Base-by-base conservation (phyloP, 2,888 invertebrate species). In the Sinohyriopsis cumingii region DNA sequence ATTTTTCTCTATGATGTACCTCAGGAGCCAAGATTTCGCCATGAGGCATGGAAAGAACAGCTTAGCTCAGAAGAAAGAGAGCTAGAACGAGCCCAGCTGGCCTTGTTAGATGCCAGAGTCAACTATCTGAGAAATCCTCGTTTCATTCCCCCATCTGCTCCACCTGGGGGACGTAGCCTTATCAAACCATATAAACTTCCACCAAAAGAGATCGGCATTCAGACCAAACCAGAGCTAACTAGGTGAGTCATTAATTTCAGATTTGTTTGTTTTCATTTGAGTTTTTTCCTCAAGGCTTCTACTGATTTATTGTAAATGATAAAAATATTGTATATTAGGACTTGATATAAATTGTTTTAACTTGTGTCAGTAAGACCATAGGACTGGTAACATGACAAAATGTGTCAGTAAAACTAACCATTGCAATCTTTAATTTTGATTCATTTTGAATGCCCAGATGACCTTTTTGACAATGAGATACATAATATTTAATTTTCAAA, bases 121-220 rank as follows among this genome's bases (percentile, higher is more conserved):
- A 86, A 88, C 75, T 89, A 82, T 73, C 72, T 84, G 45, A 81
- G 84, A 15, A 89, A 89, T 75, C 88, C 88, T 20, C 82, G 89
- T 55, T 81, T 76, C 75, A 72, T 85, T 18, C 83, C 87, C 9
- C 84, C 86, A 3, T 82, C 84, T 33, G 82, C 82, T 9, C 71
- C 80, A 7, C 73, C 80, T 59, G 85, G 82, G 33, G 79, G 79
- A 19, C 70, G 78, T 55, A 75, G 83, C 5, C 75, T 88, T n/a
- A 77, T 88, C 67, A 86, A 86, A 68, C 60, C 73, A 3, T 60
- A 73, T 45, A 83, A 85, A 56, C 79, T 78, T 33, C 79, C 73
- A 60, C 77, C 84, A 15, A 87, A 86, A 69, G 83, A 87, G 75
- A 74, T 85, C 55, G 84, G 86, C 25, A 85, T 84, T 22, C 83